A percentile compares a stretch with the other conserved stretches of the same genome.
Evolutionary conservation across 2,113 vertebrate genomes (phyloP).

Genomic region (Sturnira hondurensis): DNA sequence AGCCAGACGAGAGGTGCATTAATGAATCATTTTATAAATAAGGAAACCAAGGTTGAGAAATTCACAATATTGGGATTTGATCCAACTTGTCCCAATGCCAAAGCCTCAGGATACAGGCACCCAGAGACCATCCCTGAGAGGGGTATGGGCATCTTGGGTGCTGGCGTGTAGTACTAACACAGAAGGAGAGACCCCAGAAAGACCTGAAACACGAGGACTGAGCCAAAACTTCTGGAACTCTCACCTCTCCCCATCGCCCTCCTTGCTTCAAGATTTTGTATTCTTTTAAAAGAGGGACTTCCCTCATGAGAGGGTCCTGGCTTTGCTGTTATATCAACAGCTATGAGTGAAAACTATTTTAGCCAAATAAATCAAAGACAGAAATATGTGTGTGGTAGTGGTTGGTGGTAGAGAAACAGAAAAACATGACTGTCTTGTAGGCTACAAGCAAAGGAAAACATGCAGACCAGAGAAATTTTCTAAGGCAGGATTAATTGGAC

Average conservation of each 20-base stretch:
- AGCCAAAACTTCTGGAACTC: neutral
- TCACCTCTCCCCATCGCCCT: neutral
- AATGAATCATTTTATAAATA: no score
- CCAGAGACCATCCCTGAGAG: no score
- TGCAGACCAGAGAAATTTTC: neutral
- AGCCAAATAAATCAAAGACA: neutral
- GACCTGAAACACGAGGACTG: neutral
- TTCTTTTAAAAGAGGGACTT: neutral
- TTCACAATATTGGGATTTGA: no score
- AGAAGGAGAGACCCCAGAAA: neutral
- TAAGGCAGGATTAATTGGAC: slow-evolving; percentile 17
- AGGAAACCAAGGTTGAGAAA: no score
- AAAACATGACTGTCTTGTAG: neutral
- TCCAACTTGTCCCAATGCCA: no score
- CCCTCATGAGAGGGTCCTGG: neutral
- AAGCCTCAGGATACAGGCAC: no score
- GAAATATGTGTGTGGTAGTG: neutral
- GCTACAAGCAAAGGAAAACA: neutral
- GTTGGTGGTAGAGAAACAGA: neutral
- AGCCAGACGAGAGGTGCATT: no score
- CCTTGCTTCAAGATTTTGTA: neutral
- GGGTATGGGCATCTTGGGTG: no score
- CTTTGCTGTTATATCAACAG: neutral
- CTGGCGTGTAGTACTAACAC: neutral
- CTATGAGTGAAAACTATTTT: neutral